Conservation (phyloP, 2,113 vertebrate species). For the Pelmatolapia mariae region DNA sequence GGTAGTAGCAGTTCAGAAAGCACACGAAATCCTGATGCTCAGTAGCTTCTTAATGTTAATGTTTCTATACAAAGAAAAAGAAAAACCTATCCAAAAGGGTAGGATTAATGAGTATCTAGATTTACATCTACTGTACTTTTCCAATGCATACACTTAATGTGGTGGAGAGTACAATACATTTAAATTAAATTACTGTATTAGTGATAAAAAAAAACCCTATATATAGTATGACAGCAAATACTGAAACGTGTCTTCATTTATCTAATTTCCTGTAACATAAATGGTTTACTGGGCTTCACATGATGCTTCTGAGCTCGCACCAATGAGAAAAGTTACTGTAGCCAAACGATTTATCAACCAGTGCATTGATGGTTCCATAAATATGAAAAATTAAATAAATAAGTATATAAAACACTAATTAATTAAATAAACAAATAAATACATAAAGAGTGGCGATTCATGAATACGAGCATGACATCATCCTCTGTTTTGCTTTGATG, state of each 20-base stretch:
- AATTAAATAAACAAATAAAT: not conserved
- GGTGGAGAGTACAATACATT: rapidly evolving
- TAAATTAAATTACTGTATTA: not conserved
- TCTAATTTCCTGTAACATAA: not conserved
- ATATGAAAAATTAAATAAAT: not conserved
- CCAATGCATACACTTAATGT: not conserved
- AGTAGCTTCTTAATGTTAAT: not conserved
- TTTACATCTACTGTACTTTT: not conserved
- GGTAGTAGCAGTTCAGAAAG: not conserved
- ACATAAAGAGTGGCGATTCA: not conserved
- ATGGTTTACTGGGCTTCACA: rapidly evolving
- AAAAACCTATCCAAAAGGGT: not conserved
- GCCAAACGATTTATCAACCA: not conserved
- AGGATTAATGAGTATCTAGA: not conserved
- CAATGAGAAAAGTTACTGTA: rapidly evolving
- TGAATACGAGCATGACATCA: not conserved
- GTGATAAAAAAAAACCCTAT: not conserved
- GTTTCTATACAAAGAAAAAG: not conserved
- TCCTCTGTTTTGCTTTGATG: not conserved
- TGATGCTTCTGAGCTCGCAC: not conserved
- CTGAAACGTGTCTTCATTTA: not conserved
- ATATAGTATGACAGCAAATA: not conserved
- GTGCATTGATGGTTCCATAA: not conserved
- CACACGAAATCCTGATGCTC: rapidly evolving
- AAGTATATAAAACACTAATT: not conserved